Base-by-base conservation (phyloP, 2,113 vertebrate species). In the Catharus fuscescens region DNA sequence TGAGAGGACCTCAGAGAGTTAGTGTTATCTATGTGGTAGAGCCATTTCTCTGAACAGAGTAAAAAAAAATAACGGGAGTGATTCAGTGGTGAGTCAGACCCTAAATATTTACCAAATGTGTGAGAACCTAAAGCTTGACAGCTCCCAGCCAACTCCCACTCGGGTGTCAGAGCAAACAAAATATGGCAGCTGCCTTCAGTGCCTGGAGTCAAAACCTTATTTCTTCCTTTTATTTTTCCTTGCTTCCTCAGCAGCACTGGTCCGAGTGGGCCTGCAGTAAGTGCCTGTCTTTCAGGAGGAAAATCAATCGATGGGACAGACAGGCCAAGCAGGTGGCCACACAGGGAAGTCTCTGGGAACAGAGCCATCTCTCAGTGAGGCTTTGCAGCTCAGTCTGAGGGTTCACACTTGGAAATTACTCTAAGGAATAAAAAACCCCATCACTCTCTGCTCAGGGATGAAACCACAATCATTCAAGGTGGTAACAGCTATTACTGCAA, bases 51-150 rank as follows among this genome's bases (percentile, higher is more conserved):
- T 7, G 9, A 70, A 70, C 1, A 70, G 34, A 77, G 54, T 15
- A 1, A 66, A 83, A 82, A 62, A 62, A 88, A 82, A 77, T 34
- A 88, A 57, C 0, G 0, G 14, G 50, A 85, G 15, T 77, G 78
- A 80, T 88, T 86, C 88, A 86, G 64, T 21, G 16, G 34, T 93
- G 92, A 96, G 92, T 95, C 85, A 96, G 72, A 72, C 18, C 31
- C 56, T 74, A 95, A 95, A 87, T 80, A 94, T 95, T 96, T 93
- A 94, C 52, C 23, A 65, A 78, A 72, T 7, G 4, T 78, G 48
- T 83, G 78, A 93, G 91, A 97, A 93, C 85, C 77, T 6, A 2
- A 67, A 86, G 79, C 76, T 82, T 95, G 76, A 72, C 77, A 93
- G 85, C 94, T 88, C 61, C 64, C 90, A 95, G 85, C 60, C 90